Base-by-base conservation (phyloP, 2,113 vertebrate genomes). In the Phyllostomus discolor region DNA sequence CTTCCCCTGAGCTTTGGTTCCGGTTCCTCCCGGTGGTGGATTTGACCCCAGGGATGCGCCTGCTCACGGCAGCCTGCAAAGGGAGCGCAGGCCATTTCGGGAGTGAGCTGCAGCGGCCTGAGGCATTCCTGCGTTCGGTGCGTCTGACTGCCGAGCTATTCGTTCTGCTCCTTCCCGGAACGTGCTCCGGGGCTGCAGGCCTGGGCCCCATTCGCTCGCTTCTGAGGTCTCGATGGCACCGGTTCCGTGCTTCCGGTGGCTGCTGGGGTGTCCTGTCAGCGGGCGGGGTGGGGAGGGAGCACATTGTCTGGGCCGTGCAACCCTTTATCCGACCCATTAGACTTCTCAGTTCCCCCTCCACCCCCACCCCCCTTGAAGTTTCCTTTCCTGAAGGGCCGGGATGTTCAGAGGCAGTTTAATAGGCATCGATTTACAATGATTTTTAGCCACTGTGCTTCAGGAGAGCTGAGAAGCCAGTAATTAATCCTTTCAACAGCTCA, bases 401-500 rank as follows among this genome's bases (percentile, higher is more conserved):
- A 66, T 95, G 91, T 75, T 76, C 90, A 72, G 91, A 96, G 96
- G 82, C 97, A 78, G 95, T 96, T 97, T 98, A 98, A 97, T 97
- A 97, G 79, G 64, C 97, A 97, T 97, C 41, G 96, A 97, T 98
- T 96, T 88, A 22, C 92, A 95, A 80, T 86, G 97, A 97, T 97
- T 98, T 98, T 97, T 95, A 97, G 95, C 97, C 17, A 10, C 84
- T 80, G 66, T 95, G 88, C 96, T 98, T 96, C 96, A 69, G 94
- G 93, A 87, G 84, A 95, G 94, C 95, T 33, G 92, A 95, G 95
- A 92, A 72, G 78, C 95, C 96, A 93, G 87, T 98, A 97, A 97
- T 97, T 86, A 98, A 97, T 98, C 98, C 96, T 97, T 95, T 80
- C 54, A 96, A 52, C 38, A 76, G 96, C 96, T 96, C 97, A 62